A percentile compares a stretch with the other conserved stretches of the same genome.
These are phyloP conservation scores for Barnardius zonarius DNA, from an alignment of 2,113 vertebrate species.

Conservation along the genomic window DNA sequence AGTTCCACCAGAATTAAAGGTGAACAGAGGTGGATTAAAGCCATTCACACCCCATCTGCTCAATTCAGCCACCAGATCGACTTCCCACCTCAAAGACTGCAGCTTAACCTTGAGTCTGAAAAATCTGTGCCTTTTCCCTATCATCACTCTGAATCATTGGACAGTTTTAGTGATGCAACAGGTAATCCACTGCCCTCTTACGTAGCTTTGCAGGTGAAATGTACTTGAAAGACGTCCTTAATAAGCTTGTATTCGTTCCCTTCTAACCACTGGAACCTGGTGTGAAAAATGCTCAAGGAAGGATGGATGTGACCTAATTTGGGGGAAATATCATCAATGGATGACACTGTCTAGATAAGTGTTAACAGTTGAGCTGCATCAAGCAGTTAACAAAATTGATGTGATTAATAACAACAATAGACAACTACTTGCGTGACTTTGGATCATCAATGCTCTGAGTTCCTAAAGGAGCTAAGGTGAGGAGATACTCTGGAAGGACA, in stretches of 20 bases:
- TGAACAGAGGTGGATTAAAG: neutral
- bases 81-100: neutral
- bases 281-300: neutral
- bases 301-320: neutral
- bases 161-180: neutral
- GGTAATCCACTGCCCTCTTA: neutral
- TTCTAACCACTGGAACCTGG: neutral
- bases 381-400: neutral
- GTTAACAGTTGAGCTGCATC: neutral
- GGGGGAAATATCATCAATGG: neutral
- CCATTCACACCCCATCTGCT: neutral
- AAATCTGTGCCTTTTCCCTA: neutral
- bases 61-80: neutral
- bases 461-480: neutral
- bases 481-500: neutral
- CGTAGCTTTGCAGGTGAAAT: neutral
- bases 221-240: neutral
- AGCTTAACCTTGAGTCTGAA: neutral
- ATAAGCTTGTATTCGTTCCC: neutral
- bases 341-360: neutral
- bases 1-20: neutral
- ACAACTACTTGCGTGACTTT: neutral
- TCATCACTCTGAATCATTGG: rapidly evolving
- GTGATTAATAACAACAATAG: neutral
- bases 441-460: neutral